Percentiles rank a stretch among this genome's conserved stretches.
These are phyloP conservation scores for Drosophila pallidifrons DNA, from an alignment of 1,140 invertebrate genomes.

Conservation along the genomic window DNA sequence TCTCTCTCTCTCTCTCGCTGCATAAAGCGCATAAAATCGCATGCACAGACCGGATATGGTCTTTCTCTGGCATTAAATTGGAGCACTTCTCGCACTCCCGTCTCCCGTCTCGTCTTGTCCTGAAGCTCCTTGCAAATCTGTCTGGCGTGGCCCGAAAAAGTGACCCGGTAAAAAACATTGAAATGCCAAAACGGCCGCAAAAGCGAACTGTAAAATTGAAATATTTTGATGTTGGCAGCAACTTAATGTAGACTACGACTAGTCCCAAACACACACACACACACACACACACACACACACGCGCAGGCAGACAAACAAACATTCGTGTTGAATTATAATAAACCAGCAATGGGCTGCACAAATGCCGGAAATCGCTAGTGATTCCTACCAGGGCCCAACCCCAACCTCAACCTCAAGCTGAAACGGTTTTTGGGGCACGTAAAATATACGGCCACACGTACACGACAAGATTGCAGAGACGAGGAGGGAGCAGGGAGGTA, in stretches of 20 bases:
- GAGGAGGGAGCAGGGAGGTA: too few relatives aligned
- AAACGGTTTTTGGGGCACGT: slow-evolving; percentile 53
- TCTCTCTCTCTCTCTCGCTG: slow-evolving; percentile 7
- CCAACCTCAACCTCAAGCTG: background rate
- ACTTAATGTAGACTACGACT: slow-evolving; percentile 56
- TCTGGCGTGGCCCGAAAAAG: slow-evolving; percentile 14
- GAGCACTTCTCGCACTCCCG: background rate
- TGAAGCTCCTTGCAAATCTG: background rate
- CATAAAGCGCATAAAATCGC: slow-evolving; percentile 67
- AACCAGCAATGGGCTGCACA: slow-evolving; percentile 75
- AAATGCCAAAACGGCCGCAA: slow-evolving; percentile 73
- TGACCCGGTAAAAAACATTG: slow-evolving; percentile 56
- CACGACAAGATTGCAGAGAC: slow-evolving; percentile 2
- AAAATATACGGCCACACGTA: slow-evolving; percentile 77
- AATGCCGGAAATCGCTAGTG: slow-evolving; percentile 81
- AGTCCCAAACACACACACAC: slow-evolving; percentile 29
- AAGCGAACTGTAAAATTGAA: slow-evolving; percentile 79
- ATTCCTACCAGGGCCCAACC: slow-evolving; percentile 9
- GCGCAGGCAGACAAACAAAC: slow-evolving; percentile 27
- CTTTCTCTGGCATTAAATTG: slow-evolving; percentile 65
- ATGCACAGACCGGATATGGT: slow-evolving; percentile 67
- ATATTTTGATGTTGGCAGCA: slow-evolving; percentile 75
- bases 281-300: slow-evolving; percentile 26
- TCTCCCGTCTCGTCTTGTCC: background rate
- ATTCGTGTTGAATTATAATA: slow-evolving; percentile 82